phyloP scores from a whole-genome alignment of 2,113 vertebrate genomes.

The Lampris megalopsis region DNA sequence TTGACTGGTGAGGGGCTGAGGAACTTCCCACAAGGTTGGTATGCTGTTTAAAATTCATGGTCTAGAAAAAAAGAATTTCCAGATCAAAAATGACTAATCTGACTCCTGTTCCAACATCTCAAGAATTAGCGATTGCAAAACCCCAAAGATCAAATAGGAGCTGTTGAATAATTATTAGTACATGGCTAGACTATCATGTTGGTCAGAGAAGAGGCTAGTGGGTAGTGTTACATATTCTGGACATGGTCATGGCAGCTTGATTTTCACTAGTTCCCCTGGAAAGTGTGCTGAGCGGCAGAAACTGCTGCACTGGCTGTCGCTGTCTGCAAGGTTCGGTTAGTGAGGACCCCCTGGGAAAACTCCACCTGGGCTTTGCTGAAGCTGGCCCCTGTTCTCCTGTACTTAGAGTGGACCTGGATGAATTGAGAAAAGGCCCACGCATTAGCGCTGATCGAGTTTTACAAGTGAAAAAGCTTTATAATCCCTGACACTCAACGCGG shows the following conservation, averaged over 20 bases:
- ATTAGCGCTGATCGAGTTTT: not conserved
- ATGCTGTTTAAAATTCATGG: too few relatives aligned
- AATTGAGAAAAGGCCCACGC: not conserved
- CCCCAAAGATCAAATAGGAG: not conserved
- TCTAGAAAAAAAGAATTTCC: too few relatives aligned
- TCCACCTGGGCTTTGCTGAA: slow-evolving; percentile 96
- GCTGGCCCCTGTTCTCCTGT: slow-evolving; percentile 92
- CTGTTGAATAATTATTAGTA: not conserved
- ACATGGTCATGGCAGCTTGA: not conserved
- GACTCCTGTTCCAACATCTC: not conserved
- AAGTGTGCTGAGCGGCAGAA: slow-evolving; percentile 84
- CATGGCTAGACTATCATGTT: not conserved
- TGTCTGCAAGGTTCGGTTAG: slow-evolving; percentile 86
- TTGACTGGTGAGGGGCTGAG: too few relatives aligned
- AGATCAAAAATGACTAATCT: too few relatives aligned
- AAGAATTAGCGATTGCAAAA: slow-evolving; percentile 27
- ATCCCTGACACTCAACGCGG: too few relatives aligned
- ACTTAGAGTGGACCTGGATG: slow-evolving; percentile 90
- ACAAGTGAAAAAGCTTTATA: too few relatives aligned
- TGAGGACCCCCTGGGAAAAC: slow-evolving; percentile 92
- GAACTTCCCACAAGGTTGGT: too few relatives aligned
- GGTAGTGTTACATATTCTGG: slow-evolving; percentile 4
- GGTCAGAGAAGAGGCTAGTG: slow-evolving; percentile 33
- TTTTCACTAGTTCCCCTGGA: slow-evolving; percentile 80
- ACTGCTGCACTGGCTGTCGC: slow-evolving; percentile 85